Conservation (phyloP, 2,888 invertebrate genomes). For the Pediacus dermestoides region DNA sequence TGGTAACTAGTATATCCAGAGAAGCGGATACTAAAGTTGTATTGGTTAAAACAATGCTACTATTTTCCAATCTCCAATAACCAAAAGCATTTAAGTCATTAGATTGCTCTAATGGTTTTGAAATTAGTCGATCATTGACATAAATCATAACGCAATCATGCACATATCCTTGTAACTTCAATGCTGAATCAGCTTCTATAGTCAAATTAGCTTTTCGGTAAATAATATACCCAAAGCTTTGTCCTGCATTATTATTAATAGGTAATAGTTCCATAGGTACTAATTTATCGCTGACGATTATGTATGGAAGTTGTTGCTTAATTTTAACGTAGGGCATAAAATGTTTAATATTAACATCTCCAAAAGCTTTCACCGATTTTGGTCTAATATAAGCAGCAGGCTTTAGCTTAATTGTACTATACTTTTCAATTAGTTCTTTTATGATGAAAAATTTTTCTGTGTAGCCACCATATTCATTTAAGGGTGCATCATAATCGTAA, state of each 20-base stretch:
- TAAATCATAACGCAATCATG: constrained; percentile 53
- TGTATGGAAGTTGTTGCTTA: constrained; percentile 11
- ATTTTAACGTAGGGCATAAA: constrained; percentile 14
- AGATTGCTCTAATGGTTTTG: constrained; percentile 33
- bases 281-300: constrained; percentile 20
- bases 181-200: constrained; percentile 31
- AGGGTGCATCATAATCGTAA: constrained; percentile 75
- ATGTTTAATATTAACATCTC: constrained; percentile 11
- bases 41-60: constrained; percentile 28
- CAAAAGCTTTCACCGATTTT: constrained; percentile 6
- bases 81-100: constrained; percentile 46
- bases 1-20: constrained; percentile 60
- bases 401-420: constrained; percentile 27
- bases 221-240: constrained; percentile 55
- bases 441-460: constrained; percentile 67
- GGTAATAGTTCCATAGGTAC: constrained; percentile 43
- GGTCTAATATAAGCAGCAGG: constrained; percentile 11
- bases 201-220: constrained; percentile 47
- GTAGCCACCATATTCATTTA: constrained; percentile 84
- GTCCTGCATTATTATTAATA: constrained; percentile 50
- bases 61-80: constrained; percentile 44
- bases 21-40: constrained; percentile 32
- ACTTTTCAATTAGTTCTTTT: constrained; percentile 53
- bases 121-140: constrained; percentile 46
- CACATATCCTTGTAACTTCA: constrained; percentile 45